A percentile compares a stretch with the other conserved stretches of the same genome.
These are phyloP conservation scores for Ostrea edulis DNA, from an alignment of 1,140 invertebrate species.

Conservation along the genomic window DNA sequence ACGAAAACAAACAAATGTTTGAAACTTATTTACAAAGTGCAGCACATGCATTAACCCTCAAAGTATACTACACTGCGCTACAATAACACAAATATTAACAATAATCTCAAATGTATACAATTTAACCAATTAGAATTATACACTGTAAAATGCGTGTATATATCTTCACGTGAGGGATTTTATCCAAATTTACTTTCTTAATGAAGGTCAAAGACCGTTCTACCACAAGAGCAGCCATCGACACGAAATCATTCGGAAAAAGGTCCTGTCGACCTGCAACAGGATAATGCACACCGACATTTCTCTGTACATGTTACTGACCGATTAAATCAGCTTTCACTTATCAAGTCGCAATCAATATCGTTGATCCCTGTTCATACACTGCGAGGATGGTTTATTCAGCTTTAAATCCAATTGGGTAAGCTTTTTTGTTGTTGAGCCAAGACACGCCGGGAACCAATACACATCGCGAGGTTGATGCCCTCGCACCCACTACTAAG, in stretches of 20 bases:
- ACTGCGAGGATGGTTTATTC: background rate
- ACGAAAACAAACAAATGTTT: too few relatives aligned
- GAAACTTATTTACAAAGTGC: too few relatives aligned
- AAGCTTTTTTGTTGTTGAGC: background rate
- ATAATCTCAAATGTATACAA: background rate
- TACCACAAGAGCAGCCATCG: background rate
- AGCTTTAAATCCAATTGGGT: conserved; percentile 26
- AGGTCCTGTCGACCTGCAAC: background rate
- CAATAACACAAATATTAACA: too few relatives aligned
- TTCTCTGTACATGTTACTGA: background rate
- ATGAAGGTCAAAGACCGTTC: background rate
- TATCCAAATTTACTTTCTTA: background rate
- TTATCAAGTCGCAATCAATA: background rate
- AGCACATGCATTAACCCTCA: too few relatives aligned
- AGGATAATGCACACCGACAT: background rate
- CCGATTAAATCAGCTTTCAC: background rate
- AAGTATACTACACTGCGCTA: too few relatives aligned
- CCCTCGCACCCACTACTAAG: background rate
- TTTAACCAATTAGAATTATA: background rate
- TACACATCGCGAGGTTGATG: conserved; percentile 8
- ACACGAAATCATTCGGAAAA: background rate
- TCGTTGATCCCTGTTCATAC: background rate
- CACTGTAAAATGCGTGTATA: background rate
- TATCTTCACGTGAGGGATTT: background rate
- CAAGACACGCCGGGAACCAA: background rate